These are phyloP conservation scores for Sitta europaea DNA, from an alignment of 2,113 vertebrate species.

Conservation along the genomic window DNA sequence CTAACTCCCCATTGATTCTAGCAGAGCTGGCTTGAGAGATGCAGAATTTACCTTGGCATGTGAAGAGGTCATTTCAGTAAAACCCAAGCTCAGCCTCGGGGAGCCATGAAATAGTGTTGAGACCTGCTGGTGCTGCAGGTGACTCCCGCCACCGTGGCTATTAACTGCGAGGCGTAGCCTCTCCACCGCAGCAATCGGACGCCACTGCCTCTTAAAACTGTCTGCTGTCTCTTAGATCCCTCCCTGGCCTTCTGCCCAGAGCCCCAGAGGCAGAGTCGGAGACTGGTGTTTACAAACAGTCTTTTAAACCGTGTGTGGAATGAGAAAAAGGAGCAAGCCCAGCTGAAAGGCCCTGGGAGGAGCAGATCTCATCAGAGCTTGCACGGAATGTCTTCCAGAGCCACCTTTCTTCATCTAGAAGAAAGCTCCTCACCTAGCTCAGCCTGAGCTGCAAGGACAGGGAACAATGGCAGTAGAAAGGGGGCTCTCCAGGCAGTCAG, in stretches of 20 bases:
- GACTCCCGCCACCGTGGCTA: neutral
- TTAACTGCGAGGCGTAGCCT: conserved; percentile 33
- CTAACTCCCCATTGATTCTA: neutral
- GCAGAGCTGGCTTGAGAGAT: neutral
- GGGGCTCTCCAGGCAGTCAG: neutral
- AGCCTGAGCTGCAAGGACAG: neutral
- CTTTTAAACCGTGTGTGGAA: neutral
- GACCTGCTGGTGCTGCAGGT: conserved; percentile 13
- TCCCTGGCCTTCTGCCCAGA: conserved; percentile 7
- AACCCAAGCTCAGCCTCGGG: neutral
- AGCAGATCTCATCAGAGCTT: neutral
- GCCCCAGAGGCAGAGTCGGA: neutral
- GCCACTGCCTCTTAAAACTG: conserved; percentile 50
- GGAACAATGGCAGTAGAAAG: neutral
- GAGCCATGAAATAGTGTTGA: neutral
- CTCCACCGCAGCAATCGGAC: neutral
- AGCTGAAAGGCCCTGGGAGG: neutral
- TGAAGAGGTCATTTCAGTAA: conserved; percentile 1
- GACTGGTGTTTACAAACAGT: conserved; percentile 55
- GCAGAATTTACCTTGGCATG: neutral
- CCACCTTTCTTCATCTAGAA: neutral
- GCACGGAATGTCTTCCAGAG: neutral
- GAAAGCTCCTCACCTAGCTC: neutral
- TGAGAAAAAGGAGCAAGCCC: conserved; percentile 7
- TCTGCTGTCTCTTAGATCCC: conserved; percentile 37